Percentiles rank a stretch among this genome's conserved stretches.
Evolutionary conservation across 2,113 vertebrate genomes (phyloP).

Genomic region (Eolophus roseicapilla): DNA sequence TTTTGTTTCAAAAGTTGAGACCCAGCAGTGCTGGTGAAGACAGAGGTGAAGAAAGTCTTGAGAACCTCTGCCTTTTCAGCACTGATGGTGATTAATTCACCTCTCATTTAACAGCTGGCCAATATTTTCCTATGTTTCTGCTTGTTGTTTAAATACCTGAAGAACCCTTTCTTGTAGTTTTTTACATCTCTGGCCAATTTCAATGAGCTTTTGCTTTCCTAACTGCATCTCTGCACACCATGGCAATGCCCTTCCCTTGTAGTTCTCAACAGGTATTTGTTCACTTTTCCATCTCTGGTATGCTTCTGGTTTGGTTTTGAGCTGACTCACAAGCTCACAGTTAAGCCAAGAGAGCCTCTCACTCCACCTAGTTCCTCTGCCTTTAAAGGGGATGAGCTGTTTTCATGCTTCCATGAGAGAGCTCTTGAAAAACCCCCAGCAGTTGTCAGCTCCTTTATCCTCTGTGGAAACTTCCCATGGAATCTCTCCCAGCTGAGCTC

Average conservation of each 20-base stretch:
- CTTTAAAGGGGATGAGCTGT: background rate
- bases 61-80: background rate
- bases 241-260: background rate
- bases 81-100: background rate
- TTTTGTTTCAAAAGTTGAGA: background rate
- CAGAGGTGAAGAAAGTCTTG: background rate
- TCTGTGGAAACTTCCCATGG: background rate
- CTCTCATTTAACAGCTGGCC: background rate
- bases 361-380: background rate
- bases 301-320: background rate
- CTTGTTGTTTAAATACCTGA: background rate
- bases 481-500: background rate
- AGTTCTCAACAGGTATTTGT: background rate
- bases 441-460: background rate
- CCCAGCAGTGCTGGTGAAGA: background rate
- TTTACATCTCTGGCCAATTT: background rate
- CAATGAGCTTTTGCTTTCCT: background rate
- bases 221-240: background rate
- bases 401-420: background rate
- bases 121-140: background rate
- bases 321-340: background rate
- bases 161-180: background rate
- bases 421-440: background rate
- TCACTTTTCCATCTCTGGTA: background rate
- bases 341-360: background rate